phyloP scores from a whole-genome alignment of 1,140 invertebrate species.

The Anastatus disparis region DNA sequence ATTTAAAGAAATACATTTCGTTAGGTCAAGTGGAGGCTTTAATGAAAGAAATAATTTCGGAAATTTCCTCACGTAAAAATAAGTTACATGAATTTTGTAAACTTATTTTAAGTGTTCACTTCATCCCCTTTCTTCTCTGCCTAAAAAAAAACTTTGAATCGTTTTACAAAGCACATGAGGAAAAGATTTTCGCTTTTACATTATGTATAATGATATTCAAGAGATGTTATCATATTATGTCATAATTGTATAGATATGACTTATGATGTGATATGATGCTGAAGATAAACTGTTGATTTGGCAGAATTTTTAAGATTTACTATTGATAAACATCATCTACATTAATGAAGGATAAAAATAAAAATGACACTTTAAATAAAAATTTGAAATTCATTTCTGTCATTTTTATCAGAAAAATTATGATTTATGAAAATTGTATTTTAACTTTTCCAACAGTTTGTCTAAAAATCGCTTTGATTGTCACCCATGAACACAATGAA shows the following conservation, averaged over 20 bases:
- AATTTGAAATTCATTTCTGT: too few species aligned
- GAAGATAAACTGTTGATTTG: slow-evolving; percentile 20
- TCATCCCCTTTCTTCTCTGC: slow-evolving; percentile 33
- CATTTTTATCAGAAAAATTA: too few species aligned
- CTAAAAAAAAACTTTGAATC: slow-evolving; percentile 40
- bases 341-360: too few species aligned
- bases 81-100: slow-evolving; percentile 42
- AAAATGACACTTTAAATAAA: too few species aligned
- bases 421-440: too few species aligned
- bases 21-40: background rate
- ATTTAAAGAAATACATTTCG: slow-evolving; percentile 5
- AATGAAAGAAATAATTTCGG: background rate
- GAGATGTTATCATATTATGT: slow-evolving; percentile 17
- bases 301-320: background rate
- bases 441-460: slow-evolving; percentile 8
- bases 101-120: slow-evolving; percentile 61
- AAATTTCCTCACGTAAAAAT: slow-evolving; percentile 20
- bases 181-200: slow-evolving; percentile 21
- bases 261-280: slow-evolving; percentile 23
- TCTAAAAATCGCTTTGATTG: slow-evolving; percentile 3
- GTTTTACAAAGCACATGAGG: background rate
- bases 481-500: background rate
- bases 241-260: slow-evolving; percentile 8
- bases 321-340: too few species aligned
- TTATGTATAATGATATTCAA: slow-evolving; percentile 21